A percentile compares a stretch with the other conserved stretches of the same genome.
phyloP scores from a whole-genome alignment of 1,140 invertebrate genomes.

The Drosophila santomea region DNA sequence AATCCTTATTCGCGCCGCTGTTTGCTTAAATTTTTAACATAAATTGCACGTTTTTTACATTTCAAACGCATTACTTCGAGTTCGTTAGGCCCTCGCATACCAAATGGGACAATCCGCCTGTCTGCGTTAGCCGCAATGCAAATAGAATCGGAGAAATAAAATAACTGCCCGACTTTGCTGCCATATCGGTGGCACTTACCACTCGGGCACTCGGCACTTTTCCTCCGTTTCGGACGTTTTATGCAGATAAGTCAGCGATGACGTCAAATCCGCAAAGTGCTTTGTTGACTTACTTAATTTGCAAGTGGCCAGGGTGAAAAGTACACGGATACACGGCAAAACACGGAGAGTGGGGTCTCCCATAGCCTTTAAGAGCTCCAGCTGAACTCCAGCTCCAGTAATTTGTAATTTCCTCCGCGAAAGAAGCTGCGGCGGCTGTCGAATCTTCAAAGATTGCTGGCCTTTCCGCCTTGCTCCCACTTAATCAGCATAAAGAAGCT shows the following conservation, averaged over 20 bases:
- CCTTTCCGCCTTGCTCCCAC: constrained; percentile 45
- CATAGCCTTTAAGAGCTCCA: background rate
- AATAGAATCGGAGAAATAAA: constrained; percentile 69
- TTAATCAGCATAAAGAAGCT: constrained; percentile 76
- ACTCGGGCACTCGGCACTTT: constrained; percentile 6
- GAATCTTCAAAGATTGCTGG: constrained; percentile 54
- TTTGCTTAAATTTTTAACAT: constrained; percentile 82
- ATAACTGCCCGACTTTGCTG: constrained; percentile 24
- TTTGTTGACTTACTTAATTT: constrained; percentile 84
- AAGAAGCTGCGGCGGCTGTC: constrained; percentile 50
- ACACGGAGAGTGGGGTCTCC: background rate
- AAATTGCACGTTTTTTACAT: constrained; percentile 84
- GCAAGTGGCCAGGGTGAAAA: constrained; percentile 55
- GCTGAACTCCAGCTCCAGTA: constrained; percentile 27
- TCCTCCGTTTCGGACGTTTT: constrained; percentile 37
- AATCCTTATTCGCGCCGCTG: constrained; percentile 41
- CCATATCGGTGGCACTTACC: constrained; percentile 57
- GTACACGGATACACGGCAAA: background rate
- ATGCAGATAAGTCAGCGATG: constrained; percentile 74
- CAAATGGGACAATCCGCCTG: constrained; percentile 60
- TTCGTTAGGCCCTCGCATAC: constrained; percentile 83
- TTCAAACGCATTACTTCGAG: constrained; percentile 84
- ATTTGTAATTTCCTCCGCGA: constrained; percentile 73
- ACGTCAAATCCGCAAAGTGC: constrained; percentile 78
- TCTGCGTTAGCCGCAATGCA: constrained; percentile 71